Base-by-base conservation (phyloP, 2,113 vertebrate species). In the Climacteris rufus region DNA sequence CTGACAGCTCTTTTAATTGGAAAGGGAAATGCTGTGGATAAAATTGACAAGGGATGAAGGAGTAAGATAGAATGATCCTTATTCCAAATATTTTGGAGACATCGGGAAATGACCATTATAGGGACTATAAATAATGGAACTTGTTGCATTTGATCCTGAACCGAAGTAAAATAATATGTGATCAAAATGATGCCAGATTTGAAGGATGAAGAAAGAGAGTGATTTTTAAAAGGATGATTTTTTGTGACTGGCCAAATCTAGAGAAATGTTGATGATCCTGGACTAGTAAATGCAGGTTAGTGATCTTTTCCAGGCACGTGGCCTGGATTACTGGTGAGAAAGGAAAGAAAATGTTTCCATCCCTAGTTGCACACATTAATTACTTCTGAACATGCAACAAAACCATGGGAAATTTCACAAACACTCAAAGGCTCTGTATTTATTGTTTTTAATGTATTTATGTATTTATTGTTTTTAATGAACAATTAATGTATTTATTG, bases 1-100 rank as follows among this genome's bases (percentile, higher is more conserved):
- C 84, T 97, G 92, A 95, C 85, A 97, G 95, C 91, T 96, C 70
- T 95, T 96, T 95, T 90, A 96, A 93, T 95, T 94, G 93, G 93
- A 80, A 93, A 74, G 89, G 93, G 89, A 93, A 91, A 97, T 97
- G 90, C 96, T 96, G 96, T 94, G 87, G 75, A 97, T 87, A 96
- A 93, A 96, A 97, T 91, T 56, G 89, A 96, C 83, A 33, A 17
- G 78, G 90, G 85, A 95, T 95, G 92, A 94, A 33, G 28, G 8
- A 83, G 61, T 37, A 96, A 86, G 92, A 57, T 54, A 90, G 33
- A 87, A 94, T 91, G 90, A 80, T n/a, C 85, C 59, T 92, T 56
- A 89, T 56, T 94, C 72, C 86, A 89, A 94, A 76, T 60, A 70
- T 56, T 93, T 84, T 78, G 65, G 80, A 83, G 53, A 49, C 45